These are phyloP conservation scores for Zosterops pallidus DNA, from an alignment of 2,113 vertebrate species.

Conservation along the genomic window DNA sequence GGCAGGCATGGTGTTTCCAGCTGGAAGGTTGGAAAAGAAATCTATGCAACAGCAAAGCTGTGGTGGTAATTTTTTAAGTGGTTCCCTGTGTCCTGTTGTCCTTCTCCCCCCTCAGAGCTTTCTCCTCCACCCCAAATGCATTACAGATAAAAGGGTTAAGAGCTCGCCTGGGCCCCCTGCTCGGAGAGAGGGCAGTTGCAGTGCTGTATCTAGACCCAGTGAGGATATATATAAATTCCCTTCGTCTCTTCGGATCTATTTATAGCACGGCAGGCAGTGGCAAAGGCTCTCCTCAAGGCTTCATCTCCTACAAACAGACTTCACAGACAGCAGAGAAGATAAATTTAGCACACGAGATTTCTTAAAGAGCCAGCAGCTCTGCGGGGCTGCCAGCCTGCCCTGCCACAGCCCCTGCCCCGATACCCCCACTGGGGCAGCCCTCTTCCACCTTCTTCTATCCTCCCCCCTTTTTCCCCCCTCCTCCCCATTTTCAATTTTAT, in stretches of 20 bases:
- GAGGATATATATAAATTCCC: constrained; percentile 63
- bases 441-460: neutral
- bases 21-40: neutral
- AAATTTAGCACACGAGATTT: constrained; percentile 66
- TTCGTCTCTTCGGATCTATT: constrained; percentile 42
- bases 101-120: neutral
- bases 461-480: too few relatives aligned
- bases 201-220: constrained; percentile 50
- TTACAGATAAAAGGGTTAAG: constrained; percentile 42
- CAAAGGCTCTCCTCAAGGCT: constrained; percentile 65
- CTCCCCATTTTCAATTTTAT: neutral
- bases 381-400: neutral
- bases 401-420: neutral
- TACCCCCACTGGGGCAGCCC: neutral
- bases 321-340: constrained; percentile 65
- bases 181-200: constrained; percentile 41
- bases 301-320: constrained; percentile 68
- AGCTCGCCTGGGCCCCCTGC: constrained; percentile 46
- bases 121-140: neutral
- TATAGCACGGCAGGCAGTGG: constrained; percentile 56
- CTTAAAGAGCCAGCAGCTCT: constrained; percentile 57
- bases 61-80: neutral
- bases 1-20: neutral
- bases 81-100: neutral
- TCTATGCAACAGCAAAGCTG: accelerated